These are phyloP conservation scores for Drosophila subobscura DNA, from an alignment of 1,140 invertebrate species.

Conservation along the genomic window DNA sequence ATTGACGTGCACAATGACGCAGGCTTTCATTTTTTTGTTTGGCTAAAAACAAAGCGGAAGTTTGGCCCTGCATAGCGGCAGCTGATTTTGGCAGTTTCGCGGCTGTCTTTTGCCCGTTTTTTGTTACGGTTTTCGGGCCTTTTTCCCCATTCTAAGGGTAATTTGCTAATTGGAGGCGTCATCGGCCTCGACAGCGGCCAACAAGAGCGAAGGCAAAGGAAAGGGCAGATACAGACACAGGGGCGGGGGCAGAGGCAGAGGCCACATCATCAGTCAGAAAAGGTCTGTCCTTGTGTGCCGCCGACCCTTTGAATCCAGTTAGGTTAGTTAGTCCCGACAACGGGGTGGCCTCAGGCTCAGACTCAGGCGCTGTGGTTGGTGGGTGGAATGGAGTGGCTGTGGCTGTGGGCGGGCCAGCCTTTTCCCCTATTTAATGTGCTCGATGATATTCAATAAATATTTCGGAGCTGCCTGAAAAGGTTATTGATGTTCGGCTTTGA, in stretches of 20 bases:
- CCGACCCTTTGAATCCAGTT: slow-evolving; percentile 56
- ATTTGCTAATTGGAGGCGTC: slow-evolving; percentile 82
- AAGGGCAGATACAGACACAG: not conserved
- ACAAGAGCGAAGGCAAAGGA: slow-evolving; percentile 30
- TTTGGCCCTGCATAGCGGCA: slow-evolving; percentile 55
- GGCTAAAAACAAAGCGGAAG: slow-evolving; percentile 73
- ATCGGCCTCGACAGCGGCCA: slow-evolving; percentile 61
- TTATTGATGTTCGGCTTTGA: slow-evolving; percentile 29
- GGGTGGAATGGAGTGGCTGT: not conserved
- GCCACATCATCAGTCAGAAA: slow-evolving; percentile 68
- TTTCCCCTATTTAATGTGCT: slow-evolving; percentile 59
- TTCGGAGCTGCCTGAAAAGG: slow-evolving; percentile 19
- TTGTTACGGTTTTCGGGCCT: slow-evolving; percentile 31
- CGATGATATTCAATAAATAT: slow-evolving; percentile 74
- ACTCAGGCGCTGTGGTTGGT: slow-evolving; percentile 1
- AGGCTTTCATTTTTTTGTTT: slow-evolving; percentile 61
- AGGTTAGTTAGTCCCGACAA: slow-evolving; percentile 52
- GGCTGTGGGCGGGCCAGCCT: slow-evolving; percentile 5
- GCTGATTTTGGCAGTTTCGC: slow-evolving; percentile 77
- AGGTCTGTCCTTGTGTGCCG: too few species aligned
- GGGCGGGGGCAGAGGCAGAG: slow-evolving; percentile 2
- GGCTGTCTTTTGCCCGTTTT: slow-evolving; percentile 49
- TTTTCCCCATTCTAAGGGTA: slow-evolving; percentile 64
- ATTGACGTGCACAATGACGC: slow-evolving; percentile 79
- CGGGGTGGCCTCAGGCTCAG: slow-evolving; percentile 9